Base-by-base conservation (phyloP, 2,113 vertebrate species). In the Perca flavescens region DNA sequence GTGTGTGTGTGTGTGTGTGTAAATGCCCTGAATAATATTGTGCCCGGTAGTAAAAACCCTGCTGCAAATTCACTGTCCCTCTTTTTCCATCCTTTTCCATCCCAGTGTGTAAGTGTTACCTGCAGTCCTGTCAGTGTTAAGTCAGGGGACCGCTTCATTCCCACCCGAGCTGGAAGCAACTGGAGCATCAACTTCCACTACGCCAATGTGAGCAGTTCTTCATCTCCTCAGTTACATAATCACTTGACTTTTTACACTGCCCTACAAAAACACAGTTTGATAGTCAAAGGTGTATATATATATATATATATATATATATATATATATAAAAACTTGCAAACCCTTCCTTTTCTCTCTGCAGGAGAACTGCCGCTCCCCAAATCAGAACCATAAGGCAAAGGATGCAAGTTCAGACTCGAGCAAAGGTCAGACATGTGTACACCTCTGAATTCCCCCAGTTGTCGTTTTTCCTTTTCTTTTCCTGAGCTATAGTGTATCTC, bases 121-220 rank as follows among this genome's bases (percentile, higher is more conserved):
- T 95, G 94, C 83, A 94, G 95, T 88, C 95, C 94, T 25, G 84
- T 93, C 86, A 89, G 89, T 72, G 92, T 95, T 6, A 96, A 96
- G 73, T 95, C 93, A 46, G 96, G 96, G 14, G 96, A 96, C 69
- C 91, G 96, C 47, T 96, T 94, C 76, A 96, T 96, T 54, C 96
- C 96, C 69, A 95, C 95, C 47, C 92, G 96, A 0, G 96, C 95
- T 34, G 95, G 96, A 82, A 96, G 95, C 89, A 96, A 96, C 94
- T 96, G 96, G 96, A 96, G 94, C 91, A 94, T 96, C 91, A 96
- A 95, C 87, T 96, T 96, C 90, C 96, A 96, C 88, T 94, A 94
- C 13, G 94, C 95, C 82, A 96, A 96, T 22, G 96, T 96, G 79
- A 94, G 94, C 62, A 22, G 8, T 62, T 16, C 14, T 62, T n/a